phyloP scores from a whole-genome alignment of 2,888 invertebrate genomes.

The Drosophila kuntzei region DNA sequence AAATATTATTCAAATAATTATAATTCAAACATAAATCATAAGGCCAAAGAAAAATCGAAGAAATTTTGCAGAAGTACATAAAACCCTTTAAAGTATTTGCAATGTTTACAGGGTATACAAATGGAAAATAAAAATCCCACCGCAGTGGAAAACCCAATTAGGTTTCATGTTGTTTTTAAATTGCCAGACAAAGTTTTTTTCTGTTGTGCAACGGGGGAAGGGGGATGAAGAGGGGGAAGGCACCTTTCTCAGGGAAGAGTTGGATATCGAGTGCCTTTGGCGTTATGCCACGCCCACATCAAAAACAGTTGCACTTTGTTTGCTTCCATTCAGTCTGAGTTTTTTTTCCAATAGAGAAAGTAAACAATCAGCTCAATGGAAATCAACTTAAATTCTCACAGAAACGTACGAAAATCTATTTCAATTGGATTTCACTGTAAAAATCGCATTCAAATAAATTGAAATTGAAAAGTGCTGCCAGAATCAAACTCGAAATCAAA shows the following conservation, averaged over 20 bases:
- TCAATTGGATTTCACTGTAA: conserved; percentile 3
- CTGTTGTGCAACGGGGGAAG: conserved; percentile 9
- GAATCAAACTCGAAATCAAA: conserved; percentile 10
- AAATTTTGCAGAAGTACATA: not conserved
- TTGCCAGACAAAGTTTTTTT: conserved; percentile 46
- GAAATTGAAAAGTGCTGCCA: conserved; percentile 18
- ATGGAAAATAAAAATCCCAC: conserved; percentile 15
- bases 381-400: conserved; percentile 4
- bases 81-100: not conserved
- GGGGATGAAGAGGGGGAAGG: not conserved
- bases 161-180: conserved; percentile 42
- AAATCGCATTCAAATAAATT: conserved; percentile 6
- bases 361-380: conserved; percentile 11
- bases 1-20: too few species aligned
- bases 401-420: conserved; percentile 6
- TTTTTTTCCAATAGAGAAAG: conserved; percentile 3
- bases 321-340: not conserved
- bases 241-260: not conserved
- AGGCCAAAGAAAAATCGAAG: not conserved
- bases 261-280: not conserved
- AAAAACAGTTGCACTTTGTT: conserved; percentile 37
- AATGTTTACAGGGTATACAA: conserved; percentile 8
- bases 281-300: conserved; percentile 6
- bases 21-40: too few species aligned
- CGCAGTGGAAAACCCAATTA: conserved; percentile 52